phyloP scores from a whole-genome alignment of 2,888 invertebrate genomes.

The Cordilura impudica region DNA sequence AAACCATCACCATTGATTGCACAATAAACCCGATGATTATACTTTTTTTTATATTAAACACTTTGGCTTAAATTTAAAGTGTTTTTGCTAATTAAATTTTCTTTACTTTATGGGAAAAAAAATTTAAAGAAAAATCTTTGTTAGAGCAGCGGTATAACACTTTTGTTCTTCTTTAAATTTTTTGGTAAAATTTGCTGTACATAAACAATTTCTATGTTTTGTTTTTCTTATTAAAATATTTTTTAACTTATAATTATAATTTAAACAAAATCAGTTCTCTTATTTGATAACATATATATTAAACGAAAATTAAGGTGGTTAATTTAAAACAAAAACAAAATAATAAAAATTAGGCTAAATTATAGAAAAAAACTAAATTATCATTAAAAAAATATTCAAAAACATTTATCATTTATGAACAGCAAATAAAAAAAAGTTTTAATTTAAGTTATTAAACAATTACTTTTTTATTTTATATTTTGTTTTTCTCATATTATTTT shows the following conservation, averaged over 20 bases:
- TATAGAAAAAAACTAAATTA: conserved; percentile 8
- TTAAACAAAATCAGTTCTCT: conserved; percentile 41
- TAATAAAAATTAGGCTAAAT: conserved; percentile 11
- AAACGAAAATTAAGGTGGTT: not conserved
- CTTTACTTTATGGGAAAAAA: not conserved
- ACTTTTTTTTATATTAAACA: conserved; percentile 1
- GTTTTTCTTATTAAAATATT: conserved; percentile 28
- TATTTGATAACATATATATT: not conserved
- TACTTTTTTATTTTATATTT: conserved; percentile 35
- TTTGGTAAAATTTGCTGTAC: conserved; percentile 65
- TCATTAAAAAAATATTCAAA: not conserved
- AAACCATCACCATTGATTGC: conserved; percentile 85
- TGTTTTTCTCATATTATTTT: conserved; percentile 46
- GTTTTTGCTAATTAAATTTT: not conserved
- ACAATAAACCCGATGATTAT: conserved; percentile 86
- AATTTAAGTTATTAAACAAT: conserved; percentile 38
- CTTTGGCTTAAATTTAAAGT: conserved; percentile 19
- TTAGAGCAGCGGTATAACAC: not conserved
- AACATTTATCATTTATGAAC: conserved; percentile 69
- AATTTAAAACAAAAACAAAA: not conserved
- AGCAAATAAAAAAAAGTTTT: conserved; percentile 63
- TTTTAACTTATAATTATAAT: conserved; percentile 11
- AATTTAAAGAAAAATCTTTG: conserved; percentile 39
- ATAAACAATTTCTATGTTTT: conserved; percentile 65
- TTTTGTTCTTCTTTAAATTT: conserved; percentile 26